Evolutionary conservation across 2,888 invertebrate species (phyloP), one percentile per base, ranked within the genome.

Genomic region (Ormyrus pomaceus): DNA sequence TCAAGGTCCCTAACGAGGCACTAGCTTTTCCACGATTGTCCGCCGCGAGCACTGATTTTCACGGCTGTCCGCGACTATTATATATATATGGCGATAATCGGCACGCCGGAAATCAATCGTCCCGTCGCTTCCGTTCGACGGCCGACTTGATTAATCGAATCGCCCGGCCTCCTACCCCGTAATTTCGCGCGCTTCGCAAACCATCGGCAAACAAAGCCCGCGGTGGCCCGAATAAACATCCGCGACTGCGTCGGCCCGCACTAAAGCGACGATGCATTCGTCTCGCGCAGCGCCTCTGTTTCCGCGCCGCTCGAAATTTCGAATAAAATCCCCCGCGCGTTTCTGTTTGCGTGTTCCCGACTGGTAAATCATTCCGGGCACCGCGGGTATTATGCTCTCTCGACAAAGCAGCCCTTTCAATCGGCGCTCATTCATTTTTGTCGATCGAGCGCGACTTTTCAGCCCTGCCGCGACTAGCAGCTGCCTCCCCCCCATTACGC

Each of bases 131-230:
- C 48, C 10, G 58, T 9, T n/a, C n/a, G 50, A 19, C 55, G 53
- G 58, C 3, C 53, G 48, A 46, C 62, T 64, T 64, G 77, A 77
- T 64, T 64, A 71, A 70, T 70, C 64, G 64, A 70, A 45, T 66
- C 66, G 59, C 59, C 59, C 3, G 34, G 2, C 34, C 34, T 34
- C 34, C 34, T 11, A 8, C 61, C n/a, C 50, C 70, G 50, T 45
- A 70, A 77, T 70, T 70, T 70, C 75, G 13, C 75, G 73, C 73
- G 45, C 56, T 64, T 64, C 59, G 59, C 75, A 13, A 75, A 75
- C 68, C 13, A 66, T 68, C 59, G 66, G 45, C 66, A 59, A 68
- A 75, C 68, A 68, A 58, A 66, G 58, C 65, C 19, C 7, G 34
- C 34, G 34, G 34, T 4, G 34, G 34, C 34, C 10, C 74, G 58